Conservation (phyloP, 2,888 invertebrate species). For the Gastrophysa polygoni region DNA sequence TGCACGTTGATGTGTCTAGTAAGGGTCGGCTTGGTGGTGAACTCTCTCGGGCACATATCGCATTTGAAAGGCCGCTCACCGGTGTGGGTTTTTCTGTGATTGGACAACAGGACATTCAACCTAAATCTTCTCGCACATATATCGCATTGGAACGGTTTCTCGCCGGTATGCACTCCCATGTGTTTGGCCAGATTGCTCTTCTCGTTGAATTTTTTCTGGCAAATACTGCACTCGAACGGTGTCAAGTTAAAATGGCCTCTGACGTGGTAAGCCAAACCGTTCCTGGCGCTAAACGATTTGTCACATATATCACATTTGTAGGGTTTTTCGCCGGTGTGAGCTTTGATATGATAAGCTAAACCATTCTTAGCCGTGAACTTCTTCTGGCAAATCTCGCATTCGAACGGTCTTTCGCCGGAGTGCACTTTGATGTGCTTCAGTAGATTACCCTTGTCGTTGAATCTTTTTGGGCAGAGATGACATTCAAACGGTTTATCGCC, state of each 20-base stretch:
- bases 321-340: neutral
- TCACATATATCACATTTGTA: neutral
- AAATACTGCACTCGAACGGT: neutral
- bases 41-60: neutral
- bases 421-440: neutral
- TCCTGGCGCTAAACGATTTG: neutral
- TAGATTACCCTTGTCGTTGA: neutral
- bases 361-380: neutral
- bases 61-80: neutral
- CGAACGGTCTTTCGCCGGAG: neutral
- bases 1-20: neutral
- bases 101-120: neutral
- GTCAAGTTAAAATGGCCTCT: neutral
- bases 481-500: neutral
- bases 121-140: neutral
- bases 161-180: neutral
- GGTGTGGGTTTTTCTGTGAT: neutral
- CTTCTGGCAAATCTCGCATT: neutral
- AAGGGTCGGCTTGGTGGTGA: neutral
- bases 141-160: neutral
- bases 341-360: neutral
- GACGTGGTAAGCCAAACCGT: neutral
- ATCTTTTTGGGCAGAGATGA: neutral
- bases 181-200: neutral
- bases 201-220: neutral